phyloP scores from a whole-genome alignment of 2,113 vertebrate genomes.

The Hystrix cristata region DNA sequence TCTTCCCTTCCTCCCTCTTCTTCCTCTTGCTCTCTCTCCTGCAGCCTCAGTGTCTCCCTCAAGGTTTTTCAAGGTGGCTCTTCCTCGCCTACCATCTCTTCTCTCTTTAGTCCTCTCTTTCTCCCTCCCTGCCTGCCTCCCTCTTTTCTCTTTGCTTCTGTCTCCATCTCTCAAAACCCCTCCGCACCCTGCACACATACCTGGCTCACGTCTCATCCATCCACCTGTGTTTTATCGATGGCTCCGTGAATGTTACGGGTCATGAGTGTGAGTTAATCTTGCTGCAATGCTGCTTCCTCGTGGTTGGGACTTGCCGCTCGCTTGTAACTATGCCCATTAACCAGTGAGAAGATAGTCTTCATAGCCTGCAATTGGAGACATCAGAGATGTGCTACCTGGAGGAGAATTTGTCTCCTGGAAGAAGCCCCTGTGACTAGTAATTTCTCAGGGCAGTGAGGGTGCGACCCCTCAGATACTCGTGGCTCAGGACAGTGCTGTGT shows the following conservation, averaged over 20 bases:
- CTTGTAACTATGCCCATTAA: neutral
- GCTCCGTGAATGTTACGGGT: rapidly evolving
- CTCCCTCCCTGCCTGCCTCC: neutral
- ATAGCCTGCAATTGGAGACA: neutral
- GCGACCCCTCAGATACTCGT: rapidly evolving
- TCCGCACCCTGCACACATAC: rapidly evolving
- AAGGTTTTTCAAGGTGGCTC: neutral
- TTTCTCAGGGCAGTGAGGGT: neutral
- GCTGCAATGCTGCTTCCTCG: neutral
- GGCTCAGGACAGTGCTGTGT: neutral
- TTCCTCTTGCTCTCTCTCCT: neutral
- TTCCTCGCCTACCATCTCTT: neutral
- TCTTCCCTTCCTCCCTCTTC: too few species aligned
- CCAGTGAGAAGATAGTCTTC: neutral
- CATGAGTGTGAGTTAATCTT: neutral
- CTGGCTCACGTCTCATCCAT: neutral
- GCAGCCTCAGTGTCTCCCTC: neutral
- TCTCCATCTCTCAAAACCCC: neutral
- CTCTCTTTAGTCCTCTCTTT: neutral
- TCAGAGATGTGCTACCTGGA: neutral
- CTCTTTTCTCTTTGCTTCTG: neutral
- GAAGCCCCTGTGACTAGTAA: neutral
- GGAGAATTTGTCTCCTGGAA: neutral
- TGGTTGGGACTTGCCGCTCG: neutral
- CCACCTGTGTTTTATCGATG: neutral